Evolutionary conservation across 2,797 vertebrate genomes (phyloP).

Genomic region (Rhinella marina): DNA sequence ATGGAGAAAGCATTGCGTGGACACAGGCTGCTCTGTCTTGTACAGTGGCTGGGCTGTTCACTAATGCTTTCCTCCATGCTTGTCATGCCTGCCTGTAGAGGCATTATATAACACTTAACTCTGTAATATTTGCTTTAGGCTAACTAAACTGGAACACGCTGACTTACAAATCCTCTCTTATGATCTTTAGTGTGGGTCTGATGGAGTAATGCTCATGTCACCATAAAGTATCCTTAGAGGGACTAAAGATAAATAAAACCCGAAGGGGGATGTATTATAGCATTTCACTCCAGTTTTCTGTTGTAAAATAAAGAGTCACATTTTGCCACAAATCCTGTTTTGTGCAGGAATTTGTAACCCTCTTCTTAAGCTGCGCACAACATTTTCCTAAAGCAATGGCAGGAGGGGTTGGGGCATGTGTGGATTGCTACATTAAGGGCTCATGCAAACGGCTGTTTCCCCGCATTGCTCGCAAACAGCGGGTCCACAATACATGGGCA

Average conservation of each 20-base stretch:
- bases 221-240: background rate
- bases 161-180: background rate
- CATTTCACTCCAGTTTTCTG: too few species aligned
- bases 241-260: background rate
- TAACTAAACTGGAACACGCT: slow-evolving; percentile 24
- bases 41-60: background rate
- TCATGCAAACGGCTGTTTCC: too few species aligned
- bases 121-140: slow-evolving; percentile 23
- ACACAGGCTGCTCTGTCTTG: slow-evolving; percentile 16
- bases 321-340: too few species aligned
- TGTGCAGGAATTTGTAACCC: too few species aligned
- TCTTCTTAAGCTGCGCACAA: too few species aligned
- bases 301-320: too few species aligned
- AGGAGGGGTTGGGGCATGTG: too few species aligned
- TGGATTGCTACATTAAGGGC: too few species aligned
- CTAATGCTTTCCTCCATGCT: slow-evolving; percentile 1
- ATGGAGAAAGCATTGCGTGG: background rate
- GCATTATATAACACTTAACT: background rate
- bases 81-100: background rate
- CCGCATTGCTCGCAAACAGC: too few species aligned
- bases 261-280: too few species aligned
- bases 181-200: background rate
- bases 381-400: too few species aligned
- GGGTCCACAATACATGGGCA: too few species aligned
- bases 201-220: background rate